Base-by-base conservation (phyloP, 2,113 vertebrate species). In the Sisor rabdophorus region DNA sequence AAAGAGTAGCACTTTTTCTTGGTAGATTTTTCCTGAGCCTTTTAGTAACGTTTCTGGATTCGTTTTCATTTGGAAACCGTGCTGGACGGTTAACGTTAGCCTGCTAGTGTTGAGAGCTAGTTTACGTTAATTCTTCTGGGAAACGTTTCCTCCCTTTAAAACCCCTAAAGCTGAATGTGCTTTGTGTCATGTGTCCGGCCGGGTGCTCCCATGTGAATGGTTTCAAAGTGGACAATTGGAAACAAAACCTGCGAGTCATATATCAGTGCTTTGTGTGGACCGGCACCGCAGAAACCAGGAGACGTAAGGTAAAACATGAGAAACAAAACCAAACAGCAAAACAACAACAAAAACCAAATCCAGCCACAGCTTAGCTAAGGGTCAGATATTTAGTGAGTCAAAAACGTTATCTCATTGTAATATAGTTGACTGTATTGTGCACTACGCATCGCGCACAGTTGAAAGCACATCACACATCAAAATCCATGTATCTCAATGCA, bases 171-270 rank as follows among this genome's bases (percentile, higher is more conserved):
- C 80, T 89, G 89, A 84, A 89, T 92, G 91, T 86, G 81, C 87
- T 81, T 87, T 84, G 83, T 90, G 89, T 93, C 89, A 95, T 96
- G 93, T 93, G 95, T 93, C 95, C 95, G 85, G 93, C 94, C 82
- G 95, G 95, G 86, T 98, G 96, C 88, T 93, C 94, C 85, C 96
- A 98, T 92, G 93, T 98, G 92, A 93, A 90, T 90, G 89, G 92
- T 87, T 98, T 95, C 91, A 98, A 98, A 92, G 96, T 96, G 94
- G 96, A 98, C 88, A 96, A 97, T 90, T 98, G 96, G 96, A 96
- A 95, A 90, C 96, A 97, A 92, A 97, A 96, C 90, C 93, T 98
- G 86, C 92, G 95, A 79, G 93, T 95, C 61, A 96, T 98, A 82
- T 98, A 98, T 90, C 96, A 96, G 89, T 96, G 95, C 87, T 98